Evolutionary conservation across 2,888 invertebrate species (phyloP), one percentile per base, ranked within the genome.

Genomic region (Oscheius onirici): DNA sequence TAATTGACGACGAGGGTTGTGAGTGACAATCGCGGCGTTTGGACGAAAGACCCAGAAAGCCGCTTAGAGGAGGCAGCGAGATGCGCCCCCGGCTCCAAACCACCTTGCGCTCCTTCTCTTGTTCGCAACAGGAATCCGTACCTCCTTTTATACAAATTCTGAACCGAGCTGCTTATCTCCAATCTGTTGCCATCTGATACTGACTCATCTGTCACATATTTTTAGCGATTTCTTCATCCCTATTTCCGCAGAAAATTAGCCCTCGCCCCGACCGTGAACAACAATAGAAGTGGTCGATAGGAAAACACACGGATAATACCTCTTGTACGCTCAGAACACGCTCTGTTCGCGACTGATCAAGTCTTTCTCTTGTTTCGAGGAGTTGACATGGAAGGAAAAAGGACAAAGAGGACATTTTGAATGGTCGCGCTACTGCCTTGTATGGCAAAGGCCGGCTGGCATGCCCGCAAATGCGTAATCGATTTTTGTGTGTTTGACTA

Each of bases 281-380:
- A 63, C 49, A 63, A 63, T 63, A 46, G 63, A 63, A 46, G 63
- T 49, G 28, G 49, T 26, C 63, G 22, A 44, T 63, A 46, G 63
- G 20, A 63, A 63, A 63, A 63, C 46, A 63, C 46, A 34, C n/a
- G 63, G 63, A 63, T 63, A 63, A 63, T 63, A 49, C 63, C 63
- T 49, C 63, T 44, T 63, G 63, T 63, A 49, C 26, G 63, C 60
- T 43, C 41, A 49, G 49, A 49, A 63, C 46, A 55, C 61, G 26
- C 63, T 46, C 58, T 20, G 34, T 49, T 24, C 63, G 63, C 63
- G 26, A 26, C 20, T 28, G 49, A 49, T 49, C 46, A 40, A 46
- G 5, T 22, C 52, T 52, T 24, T 52, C 17, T 52, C 52, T 24
- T 13, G 3, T 26, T 22, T n/a, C 22, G 22, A 49, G 49, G 49